Evolutionary conservation across 2,888 invertebrate genomes (phyloP), one percentile per base, ranked within the genome.

Genomic region (Hylaea fasciaria): DNA sequence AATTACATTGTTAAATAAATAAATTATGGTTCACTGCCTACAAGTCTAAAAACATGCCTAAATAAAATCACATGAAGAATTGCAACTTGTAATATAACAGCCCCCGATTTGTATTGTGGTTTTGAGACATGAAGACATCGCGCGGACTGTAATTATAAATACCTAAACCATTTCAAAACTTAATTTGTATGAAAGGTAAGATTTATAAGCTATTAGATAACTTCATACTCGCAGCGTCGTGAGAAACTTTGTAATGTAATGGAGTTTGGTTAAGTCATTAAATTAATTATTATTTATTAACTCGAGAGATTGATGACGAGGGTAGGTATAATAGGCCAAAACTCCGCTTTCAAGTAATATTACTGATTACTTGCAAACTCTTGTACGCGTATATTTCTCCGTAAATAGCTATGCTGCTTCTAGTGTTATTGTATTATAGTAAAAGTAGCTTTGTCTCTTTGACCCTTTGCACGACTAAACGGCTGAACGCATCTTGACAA

Each of bases 221-320:
- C 52, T 62, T 62, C 61, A 57, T 57, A 64, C 58, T 54, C 62
- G 60, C 59, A 43, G 22, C 57, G 62, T 58, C 57, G 50, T 57
- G 60, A 57, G 59, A 29, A 79, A 79, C 72, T 78, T 80, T 72
- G 68, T 77, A 73, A 75, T 71, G 74, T 80, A 74, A 78, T 76
- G 78, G 74, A 78, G 76, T 77, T 78, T 53, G 76, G 76, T 74
- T 73, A 73, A 78, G 80, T 76, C 75, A 79, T 78, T 78, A 78
- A 78, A 79, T 79, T 79, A 76, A 77, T 76, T 66, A 67, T 65
- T 67, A 68, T 70, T 70, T 68, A 66, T 68, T 65, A 70, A 63
- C 64, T 68, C 57, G 45, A 54, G 57, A 67, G 68, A 70, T 68
- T 70, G 69, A 70, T 70, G 69, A 61, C 44, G 69, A 61, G 41